Base-by-base conservation (phyloP, 2,888 invertebrate genomes). In the Dugesia japonica region DNA sequence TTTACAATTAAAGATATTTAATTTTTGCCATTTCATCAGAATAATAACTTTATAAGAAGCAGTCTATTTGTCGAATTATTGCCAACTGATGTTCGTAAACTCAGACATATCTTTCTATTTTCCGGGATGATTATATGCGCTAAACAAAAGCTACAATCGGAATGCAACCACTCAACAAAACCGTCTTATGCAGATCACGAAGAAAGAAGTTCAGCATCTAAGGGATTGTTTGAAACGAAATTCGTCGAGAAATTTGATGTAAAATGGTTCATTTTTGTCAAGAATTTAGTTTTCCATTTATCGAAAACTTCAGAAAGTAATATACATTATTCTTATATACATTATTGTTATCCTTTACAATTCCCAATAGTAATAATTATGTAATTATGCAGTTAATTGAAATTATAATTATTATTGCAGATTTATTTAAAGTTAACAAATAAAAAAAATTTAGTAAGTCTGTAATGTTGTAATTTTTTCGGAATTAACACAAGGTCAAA, bases 121-220 rank as follows among this genome's bases (percentile, higher is more conserved):
- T 93, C 92, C 82, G 94, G 94, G 84, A 91, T 93, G 73, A 90
- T 94, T 80, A 92, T 94, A 76, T 94, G 94, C 86, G 92, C 94
- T 81, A 94, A 83, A 92, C 80, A 81, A 76, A 82, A 80, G 17
- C n/a, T 56, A 7, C 56, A 56, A 56, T 1, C 20, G 9, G 20
- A 56, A 13, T 31, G 31, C 13, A 56, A 56, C 17, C n/a, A 56
- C 23, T n/a, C 4, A 56, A 4, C 56, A 56, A 23, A 7, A n/a
- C 4, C 1, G 1, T n/a, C 17, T n/a, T n/a, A 20, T 20, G 23
- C 9, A 20, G 56, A 56, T 20, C 4, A 56, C 7, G 56, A 56
- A 20, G 56, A 56, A 7, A 56, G 17, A 56, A 38, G 17, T 38
- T 38, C 17, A 13, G 4, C 20, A 1, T 20, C 7, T 13, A 56